Conservation (phyloP, 1,140 invertebrate genomes). For the Temnothorax nylanderi region DNA sequence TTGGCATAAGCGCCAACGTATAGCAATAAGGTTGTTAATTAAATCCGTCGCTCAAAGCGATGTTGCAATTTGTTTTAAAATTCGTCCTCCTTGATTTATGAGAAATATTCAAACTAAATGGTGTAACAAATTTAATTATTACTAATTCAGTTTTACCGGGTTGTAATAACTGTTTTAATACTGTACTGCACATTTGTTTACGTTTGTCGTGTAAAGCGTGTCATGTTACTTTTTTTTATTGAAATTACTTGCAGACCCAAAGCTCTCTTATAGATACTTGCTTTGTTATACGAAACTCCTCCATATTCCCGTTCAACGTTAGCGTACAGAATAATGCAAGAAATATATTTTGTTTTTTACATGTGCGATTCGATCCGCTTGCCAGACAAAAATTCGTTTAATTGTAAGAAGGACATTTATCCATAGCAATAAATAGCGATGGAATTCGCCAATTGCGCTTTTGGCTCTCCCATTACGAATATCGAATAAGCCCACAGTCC, state of each 20-base stretch:
- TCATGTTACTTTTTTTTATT: background rate
- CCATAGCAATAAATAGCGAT: slow-evolving; percentile 8
- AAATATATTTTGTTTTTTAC: background rate
- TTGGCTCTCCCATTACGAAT: slow-evolving; percentile 14
- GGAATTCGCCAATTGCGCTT: slow-evolving; percentile 1
- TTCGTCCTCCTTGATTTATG: slow-evolving; percentile 26
- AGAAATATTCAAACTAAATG: slow-evolving; percentile 29
- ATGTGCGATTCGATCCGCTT: background rate
- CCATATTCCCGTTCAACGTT: background rate
- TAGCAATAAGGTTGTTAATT: slow-evolving; percentile 22
- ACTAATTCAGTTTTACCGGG: background rate
- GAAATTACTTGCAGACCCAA: background rate
- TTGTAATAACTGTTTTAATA: slow-evolving; percentile 17
- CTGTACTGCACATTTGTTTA: background rate
- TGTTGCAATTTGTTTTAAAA: slow-evolving; percentile 32
- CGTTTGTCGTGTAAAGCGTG: background rate
- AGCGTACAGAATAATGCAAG: background rate
- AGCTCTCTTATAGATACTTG: background rate
- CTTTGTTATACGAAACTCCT: slow-evolving; percentile 9
- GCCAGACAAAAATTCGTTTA: background rate
- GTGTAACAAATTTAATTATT: slow-evolving; percentile 4
- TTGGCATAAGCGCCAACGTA: slow-evolving; percentile 3
- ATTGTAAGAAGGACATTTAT: background rate
- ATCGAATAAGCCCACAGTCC: slow-evolving; percentile 3
- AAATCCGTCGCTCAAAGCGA: slow-evolving; percentile 43